A percentile compares a stretch with the other conserved stretches of the same genome.
phyloP scores from a whole-genome alignment of 2,888 invertebrate species.

The Tiliacea citrago region DNA sequence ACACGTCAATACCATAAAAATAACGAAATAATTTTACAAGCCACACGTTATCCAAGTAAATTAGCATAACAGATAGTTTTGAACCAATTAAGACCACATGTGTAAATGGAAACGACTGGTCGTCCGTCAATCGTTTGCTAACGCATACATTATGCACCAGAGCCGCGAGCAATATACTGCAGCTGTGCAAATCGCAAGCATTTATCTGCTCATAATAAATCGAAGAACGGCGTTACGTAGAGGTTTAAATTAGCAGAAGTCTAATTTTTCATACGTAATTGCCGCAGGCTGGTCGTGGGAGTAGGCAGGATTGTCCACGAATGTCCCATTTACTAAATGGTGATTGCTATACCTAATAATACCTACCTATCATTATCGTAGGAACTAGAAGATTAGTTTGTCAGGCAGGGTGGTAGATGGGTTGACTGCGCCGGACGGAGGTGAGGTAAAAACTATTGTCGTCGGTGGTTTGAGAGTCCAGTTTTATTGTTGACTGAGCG shows the following conservation, averaged over 20 bases:
- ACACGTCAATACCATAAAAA: no score
- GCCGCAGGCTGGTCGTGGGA: not conserved
- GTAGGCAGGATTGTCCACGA: not conserved
- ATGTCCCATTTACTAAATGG: slow-evolving; percentile 13
- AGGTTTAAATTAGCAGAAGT: slow-evolving; percentile 31
- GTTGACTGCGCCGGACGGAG: not conserved
- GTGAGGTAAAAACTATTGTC: not conserved
- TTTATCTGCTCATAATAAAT: slow-evolving; percentile 61
- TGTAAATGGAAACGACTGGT: slow-evolving; percentile 46
- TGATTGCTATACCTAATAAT: not conserved
- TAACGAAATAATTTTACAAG: not conserved
- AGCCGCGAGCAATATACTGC: slow-evolving; percentile 36
- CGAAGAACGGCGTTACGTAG: slow-evolving; percentile 34
- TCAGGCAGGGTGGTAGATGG: not conserved
- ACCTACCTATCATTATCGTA: not conserved
- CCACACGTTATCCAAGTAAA: slow-evolving; percentile 12
- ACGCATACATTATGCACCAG: slow-evolving; percentile 37
- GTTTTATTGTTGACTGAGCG: no score
- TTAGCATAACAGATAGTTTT: slow-evolving; percentile 40
- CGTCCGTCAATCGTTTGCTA: slow-evolving; percentile 38
- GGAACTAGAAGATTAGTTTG: not conserved
- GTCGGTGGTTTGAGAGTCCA: no score
- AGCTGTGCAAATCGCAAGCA: slow-evolving; percentile 59
- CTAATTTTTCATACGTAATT: slow-evolving; percentile 19
- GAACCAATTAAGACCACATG: slow-evolving; percentile 48